Evolutionary conservation across 2,113 vertebrate species (phyloP), one percentile per base, ranked within the genome.

Genomic region (Silurus glanis): DNA sequence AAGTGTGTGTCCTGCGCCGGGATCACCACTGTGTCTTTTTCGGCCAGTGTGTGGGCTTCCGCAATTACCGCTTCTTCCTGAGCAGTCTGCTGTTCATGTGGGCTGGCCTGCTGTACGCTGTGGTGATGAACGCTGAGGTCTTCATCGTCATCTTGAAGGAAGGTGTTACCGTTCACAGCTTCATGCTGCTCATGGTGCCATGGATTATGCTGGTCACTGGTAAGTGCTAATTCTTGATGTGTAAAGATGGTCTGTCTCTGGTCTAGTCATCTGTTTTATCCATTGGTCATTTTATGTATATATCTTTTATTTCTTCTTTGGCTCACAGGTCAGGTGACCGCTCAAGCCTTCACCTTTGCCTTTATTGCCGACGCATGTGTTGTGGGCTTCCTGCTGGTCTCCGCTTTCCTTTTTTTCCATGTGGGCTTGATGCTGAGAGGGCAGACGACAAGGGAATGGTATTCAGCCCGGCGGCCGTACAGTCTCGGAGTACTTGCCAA

Each of bases 21-120:
- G 97, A 97, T 92, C 97, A 97, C 89, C 97, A 97, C 92, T 97
- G 97, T n/a, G 96, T 96, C 45, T 96, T 97, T 59, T 96, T 97
- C 58, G 96, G 96, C 87, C 95, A 95, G 91, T 97, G 97, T 0
- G 97, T 97, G 56, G 97, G 97, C 69, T 96, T 95, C 90, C 91
- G 67, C 6, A 97, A 97, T 93, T 96, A 97, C 93, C 95, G 96
- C 80, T 96, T 93, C 90, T 97, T 97, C 93, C 92, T 97, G 85
- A 94, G 94, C 91, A 95, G 97, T 90, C 87, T 97, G 92, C 87
- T 97, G 9, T 95, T 96, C 23, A 95, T 95, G 66, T 94, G 96
- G 71, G 93, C 93, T 0, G 94, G 96, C 9, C 94, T 97, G 62
- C 94, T 97, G 66, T 96, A 97, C 9, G 91, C 96, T 59, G 95